Percentiles rank a stretch among this genome's conserved stretches.
These are phyloP conservation scores for Champsocephalus esox DNA, from an alignment of 2,797 vertebrate genomes.

Conservation along the genomic window DNA sequence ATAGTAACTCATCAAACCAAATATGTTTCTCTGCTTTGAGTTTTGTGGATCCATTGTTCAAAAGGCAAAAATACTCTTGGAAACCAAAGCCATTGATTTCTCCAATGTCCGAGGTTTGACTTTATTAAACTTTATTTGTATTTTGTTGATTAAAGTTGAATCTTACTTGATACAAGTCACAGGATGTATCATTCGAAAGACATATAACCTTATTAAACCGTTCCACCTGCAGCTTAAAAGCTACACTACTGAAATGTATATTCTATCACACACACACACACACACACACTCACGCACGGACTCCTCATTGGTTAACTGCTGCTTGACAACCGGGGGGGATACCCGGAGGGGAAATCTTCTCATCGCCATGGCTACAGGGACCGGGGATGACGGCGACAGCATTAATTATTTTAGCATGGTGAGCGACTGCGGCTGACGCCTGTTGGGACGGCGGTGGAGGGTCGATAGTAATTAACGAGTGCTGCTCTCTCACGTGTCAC, in stretches of 20 bases:
- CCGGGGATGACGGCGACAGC: slow-evolving; percentile 70
- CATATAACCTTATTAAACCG: not conserved
- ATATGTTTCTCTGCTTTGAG: not conserved
- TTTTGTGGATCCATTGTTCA: not conserved
- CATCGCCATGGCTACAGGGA: slow-evolving; percentile 82
- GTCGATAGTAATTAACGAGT: slow-evolving; percentile 84
- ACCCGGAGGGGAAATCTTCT: slow-evolving; percentile 71
- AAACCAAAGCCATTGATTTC: not conserved
- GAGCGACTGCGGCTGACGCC: slow-evolving; percentile 64
- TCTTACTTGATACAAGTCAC: slow-evolving; percentile 3
- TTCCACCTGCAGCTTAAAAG: slow-evolving; percentile 36
- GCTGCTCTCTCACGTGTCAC: slow-evolving; percentile 82
- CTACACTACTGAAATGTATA: slow-evolving; percentile 6
- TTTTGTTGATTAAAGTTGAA: not conserved
- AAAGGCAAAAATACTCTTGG: not conserved
- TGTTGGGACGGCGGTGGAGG: slow-evolving; percentile 75
- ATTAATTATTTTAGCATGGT: slow-evolving; percentile 82
- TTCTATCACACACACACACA: slow-evolving; percentile 32
- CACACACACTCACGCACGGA: not conserved
- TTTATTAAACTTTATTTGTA: not conserved
- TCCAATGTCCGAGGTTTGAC: not conserved
- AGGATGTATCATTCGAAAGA: not conserved
- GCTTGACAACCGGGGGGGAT: slow-evolving; percentile 58
- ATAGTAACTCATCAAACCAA: not conserved
- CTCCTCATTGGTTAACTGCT: slow-evolving; percentile 64